Evolutionary conservation across 2,888 invertebrate genomes (phyloP).

Genomic region (Diabrotica balteata): DNA sequence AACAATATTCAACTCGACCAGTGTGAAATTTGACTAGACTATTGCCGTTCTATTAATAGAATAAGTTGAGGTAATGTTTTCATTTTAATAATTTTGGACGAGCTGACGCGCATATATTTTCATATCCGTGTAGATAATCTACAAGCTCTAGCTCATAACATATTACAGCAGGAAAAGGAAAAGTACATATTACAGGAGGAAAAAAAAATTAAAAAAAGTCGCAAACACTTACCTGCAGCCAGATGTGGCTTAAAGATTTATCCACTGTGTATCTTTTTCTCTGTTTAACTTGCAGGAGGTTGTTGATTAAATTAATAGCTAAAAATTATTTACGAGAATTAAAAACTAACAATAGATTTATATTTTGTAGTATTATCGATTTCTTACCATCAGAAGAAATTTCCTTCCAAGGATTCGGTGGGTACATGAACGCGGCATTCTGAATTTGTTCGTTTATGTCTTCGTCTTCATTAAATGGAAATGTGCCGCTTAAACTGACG

Average conservation of each 20-base stretch:
- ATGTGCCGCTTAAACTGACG: slow-evolving; percentile 97
- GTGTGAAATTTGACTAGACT: too few species aligned
- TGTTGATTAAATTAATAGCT: slow-evolving; percentile 98
- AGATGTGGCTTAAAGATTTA: slow-evolving; percentile 92
- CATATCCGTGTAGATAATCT: too few species aligned
- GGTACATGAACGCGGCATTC: slow-evolving; percentile 99
- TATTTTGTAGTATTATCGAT: not conserved
- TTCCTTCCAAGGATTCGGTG: slow-evolving; percentile 96
- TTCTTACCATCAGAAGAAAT: slow-evolving; percentile 85
- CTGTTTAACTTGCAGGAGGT: slow-evolving; percentile 95
- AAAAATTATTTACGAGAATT: too few species aligned
- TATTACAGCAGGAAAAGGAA: not conserved
- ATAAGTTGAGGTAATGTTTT: too few species aligned
- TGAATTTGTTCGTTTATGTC: slow-evolving; percentile 99
- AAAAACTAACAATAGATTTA: too few species aligned
- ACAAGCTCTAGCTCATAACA: too few species aligned
- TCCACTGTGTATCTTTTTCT: slow-evolving; percentile 95
- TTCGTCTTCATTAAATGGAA: slow-evolving; percentile 99
- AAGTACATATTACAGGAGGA: not conserved
- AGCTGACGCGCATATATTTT: too few species aligned
- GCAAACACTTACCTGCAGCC: slow-evolving; percentile 80
- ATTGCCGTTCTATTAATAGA: too few species aligned
- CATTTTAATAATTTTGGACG: too few species aligned
- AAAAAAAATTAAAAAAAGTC: too few species aligned
- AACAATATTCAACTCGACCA: too few species aligned